phyloP scores from a whole-genome alignment of 2,888 invertebrate genomes.

The Drosophila pseudotalamancana region DNA sequence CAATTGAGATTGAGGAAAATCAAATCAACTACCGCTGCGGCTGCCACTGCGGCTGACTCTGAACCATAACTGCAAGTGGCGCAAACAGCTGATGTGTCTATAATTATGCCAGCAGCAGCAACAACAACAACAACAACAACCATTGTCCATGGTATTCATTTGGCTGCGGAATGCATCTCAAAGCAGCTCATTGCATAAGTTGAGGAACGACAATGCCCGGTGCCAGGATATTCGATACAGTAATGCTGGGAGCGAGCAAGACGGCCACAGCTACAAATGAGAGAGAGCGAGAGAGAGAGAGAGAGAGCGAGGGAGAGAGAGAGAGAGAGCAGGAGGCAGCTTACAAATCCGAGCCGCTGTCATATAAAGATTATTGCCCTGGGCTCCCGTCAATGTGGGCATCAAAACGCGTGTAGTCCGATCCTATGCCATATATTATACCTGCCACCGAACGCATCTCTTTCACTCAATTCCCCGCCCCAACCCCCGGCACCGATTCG shows the following conservation, averaged over 20 bases:
- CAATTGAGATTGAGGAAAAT: slow-evolving; percentile 73
- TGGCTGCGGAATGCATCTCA: slow-evolving; percentile 50
- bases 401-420: slow-evolving; percentile 63
- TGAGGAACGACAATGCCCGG: slow-evolving; percentile 24
- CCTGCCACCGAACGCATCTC: slow-evolving; percentile 57
- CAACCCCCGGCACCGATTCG: slow-evolving; percentile 2
- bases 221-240: slow-evolving; percentile 70
- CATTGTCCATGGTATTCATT: slow-evolving; percentile 44
- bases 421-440: slow-evolving; percentile 66
- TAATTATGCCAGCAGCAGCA: slow-evolving; percentile 62
- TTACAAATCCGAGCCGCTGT: slow-evolving; percentile 62
- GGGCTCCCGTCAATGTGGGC: slow-evolving; percentile 64
- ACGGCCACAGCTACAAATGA: neutral
- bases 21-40: slow-evolving; percentile 45
- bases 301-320: neutral
- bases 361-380: slow-evolving; percentile 70
- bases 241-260: slow-evolving; percentile 60
- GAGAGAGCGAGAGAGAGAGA: neutral
- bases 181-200: slow-evolving; percentile 45
- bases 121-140: slow-evolving; percentile 18
- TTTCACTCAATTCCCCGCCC: slow-evolving; percentile 18
- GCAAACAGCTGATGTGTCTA: slow-evolving; percentile 76
- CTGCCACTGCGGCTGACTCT: slow-evolving; percentile 20
- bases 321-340: slow-evolving; percentile 18
- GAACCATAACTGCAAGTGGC: slow-evolving; percentile 45